Evolutionary conservation across 2,888 invertebrate species (phyloP), one percentile per base, ranked within the genome.

Genomic region (Ichneumon xanthorius): DNA sequence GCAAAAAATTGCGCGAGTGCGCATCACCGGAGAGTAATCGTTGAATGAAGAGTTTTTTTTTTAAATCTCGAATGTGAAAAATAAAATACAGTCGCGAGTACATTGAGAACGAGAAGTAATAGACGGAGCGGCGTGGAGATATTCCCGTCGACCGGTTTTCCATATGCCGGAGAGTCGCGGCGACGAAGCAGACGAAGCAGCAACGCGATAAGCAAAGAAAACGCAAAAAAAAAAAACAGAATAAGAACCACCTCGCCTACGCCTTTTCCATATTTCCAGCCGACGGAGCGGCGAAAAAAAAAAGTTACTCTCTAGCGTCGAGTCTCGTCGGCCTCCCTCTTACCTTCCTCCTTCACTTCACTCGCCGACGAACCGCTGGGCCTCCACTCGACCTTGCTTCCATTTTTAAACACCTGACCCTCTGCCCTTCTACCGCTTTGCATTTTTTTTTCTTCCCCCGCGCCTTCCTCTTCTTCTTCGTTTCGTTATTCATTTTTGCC

Each of bases 321-420:
- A 61, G 61, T 73, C 65, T 65, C 65, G 65, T 19, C 30, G 76
- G 14, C 33, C 63, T 63, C 65, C 76, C 76, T 67, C 65, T 75
- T 63, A 65, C 67, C 37, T 70, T 16, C 22, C 61, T 61, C 6
- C 37, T 63, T 53, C 33, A 37, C 58, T 75, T 70, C 26, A 50
- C 70, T 80, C 68, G 68, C 80, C 67, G 58, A 58, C 73, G 33
- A 75, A 68, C 30, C 40, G 73, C 67, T n/a, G 58, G 58, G 75
- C 48, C 50, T 45, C 45, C 45, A 76, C 75, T 81, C 81, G 76
- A 82, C 82, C 82, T 82, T 82, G 63, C 63, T 77, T 53, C 65
- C 76, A 82, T 77, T 77, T 82, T 82, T 71, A 61, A 61, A 80
- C 80, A 80, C 80, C 81, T 81, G 81, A 76, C 80, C 73, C 75